Evolutionary conservation across 2,113 vertebrate species (phyloP), one percentile per base, ranked within the genome.

Genomic region (Vidua chalybeata): DNA sequence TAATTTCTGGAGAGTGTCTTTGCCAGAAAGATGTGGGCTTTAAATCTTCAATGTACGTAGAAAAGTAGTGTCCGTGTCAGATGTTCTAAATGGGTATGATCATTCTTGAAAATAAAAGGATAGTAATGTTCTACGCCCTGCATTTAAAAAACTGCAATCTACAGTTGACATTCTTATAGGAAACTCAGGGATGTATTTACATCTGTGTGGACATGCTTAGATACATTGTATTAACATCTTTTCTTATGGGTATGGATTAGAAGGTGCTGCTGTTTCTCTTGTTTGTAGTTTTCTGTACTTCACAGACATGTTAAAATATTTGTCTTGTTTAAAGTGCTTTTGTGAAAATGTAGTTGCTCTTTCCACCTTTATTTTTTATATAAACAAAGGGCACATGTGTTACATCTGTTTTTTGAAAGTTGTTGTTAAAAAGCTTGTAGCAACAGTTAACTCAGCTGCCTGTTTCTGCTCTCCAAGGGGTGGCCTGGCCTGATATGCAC

Each of bases 401-500:
- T 71, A 17, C 4, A 30, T 90, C 18, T 79, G 76, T 21, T 62
- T 83, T 91, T 31, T 64, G 51, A 39, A 69, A 84, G 43, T 15
- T 1, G 7, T 51, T 67, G 86, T 35, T 56, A 49, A 68, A 63
- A 78, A 83, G 5, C 79, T 84, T 75, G 2, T 30, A 77, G 89
- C 88, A 87, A 89, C 35, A 56, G 93, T 93, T 94, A 94, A 96
- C 78, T 75, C 18, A 69, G 91, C 94, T 79, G 78, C 90, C 62
- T 67, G 58, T 93, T 74, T 76, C 43, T 96, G 55, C 56, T 95
- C 93, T 95, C 89, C 5, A 26, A 99, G 99, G 98, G 76, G 99
- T 99, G n/a, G 96, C 98, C 96, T 99, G 99, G 99, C 98, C 98
- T 4, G 99, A 99, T 55, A 99, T 99, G 99, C 99, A 99, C 96